Percentiles rank a stretch among this genome's conserved stretches.
These are phyloP conservation scores for Spatula versicolor DNA, from an alignment of 2,797 vertebrate genomes.

Conservation along the genomic window DNA sequence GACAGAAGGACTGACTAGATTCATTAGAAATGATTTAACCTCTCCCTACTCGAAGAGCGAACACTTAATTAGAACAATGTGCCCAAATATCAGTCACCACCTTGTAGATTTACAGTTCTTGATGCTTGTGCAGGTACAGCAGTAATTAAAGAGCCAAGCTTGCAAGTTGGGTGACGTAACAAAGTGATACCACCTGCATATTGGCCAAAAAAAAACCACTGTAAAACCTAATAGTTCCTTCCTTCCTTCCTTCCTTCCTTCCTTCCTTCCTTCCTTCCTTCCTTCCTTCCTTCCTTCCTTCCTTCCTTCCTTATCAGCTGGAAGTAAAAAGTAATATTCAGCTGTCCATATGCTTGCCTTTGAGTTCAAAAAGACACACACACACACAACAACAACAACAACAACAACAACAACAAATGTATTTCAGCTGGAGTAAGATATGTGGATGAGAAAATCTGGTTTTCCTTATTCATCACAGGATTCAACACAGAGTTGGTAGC, in stretches of 20 bases:
- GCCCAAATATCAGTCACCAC: slow-evolving; percentile 20
- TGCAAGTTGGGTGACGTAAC: not conserved
- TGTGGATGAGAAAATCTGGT: not conserved
- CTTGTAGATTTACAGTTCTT: not conserved
- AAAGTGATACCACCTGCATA: not conserved
- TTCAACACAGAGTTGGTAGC: rapidly evolving
- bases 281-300: too few species aligned
- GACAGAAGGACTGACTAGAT: not conserved
- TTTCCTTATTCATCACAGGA: not conserved
- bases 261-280: not conserved
- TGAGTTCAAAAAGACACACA: not conserved
- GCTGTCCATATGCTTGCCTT: not conserved
- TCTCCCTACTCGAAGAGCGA: not conserved
- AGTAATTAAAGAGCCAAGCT: not conserved
- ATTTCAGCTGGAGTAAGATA: not conserved
- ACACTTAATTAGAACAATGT: not conserved
- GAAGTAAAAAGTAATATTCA: not conserved
- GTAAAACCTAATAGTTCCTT: too few species aligned
- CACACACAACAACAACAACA: too few species aligned
- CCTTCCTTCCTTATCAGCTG: not conserved
- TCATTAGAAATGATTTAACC: not conserved
- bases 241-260: not conserved
- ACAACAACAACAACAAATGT: not conserved
- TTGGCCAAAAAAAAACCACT: not conserved
- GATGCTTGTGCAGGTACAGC: not conserved